phyloP scores from a whole-genome alignment of 2,797 vertebrate species.

The Gouania willdenowi region DNA sequence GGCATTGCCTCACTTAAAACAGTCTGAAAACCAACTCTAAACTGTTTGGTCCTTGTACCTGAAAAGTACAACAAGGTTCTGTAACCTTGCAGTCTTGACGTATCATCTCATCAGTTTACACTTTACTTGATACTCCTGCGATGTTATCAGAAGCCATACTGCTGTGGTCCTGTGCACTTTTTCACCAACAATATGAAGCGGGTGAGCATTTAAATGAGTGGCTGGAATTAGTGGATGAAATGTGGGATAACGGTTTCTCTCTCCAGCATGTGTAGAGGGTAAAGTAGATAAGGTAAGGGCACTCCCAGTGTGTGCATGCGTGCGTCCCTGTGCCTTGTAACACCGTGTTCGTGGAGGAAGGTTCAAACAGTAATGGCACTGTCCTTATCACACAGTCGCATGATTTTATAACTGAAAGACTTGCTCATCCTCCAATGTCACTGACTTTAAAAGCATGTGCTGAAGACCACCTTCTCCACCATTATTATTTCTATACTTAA shows the following conservation, averaged over 20 bases:
- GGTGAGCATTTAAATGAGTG: conserved; percentile 29
- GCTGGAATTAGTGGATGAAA: conserved; percentile 30
- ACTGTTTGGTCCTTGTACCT: no score
- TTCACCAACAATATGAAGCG: conserved; percentile 36
- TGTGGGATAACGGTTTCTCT: conserved; percentile 21
- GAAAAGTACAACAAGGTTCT: no score
- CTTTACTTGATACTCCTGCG: conserved; percentile 61
- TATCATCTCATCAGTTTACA: conserved; percentile 70
- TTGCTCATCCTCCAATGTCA: conserved; percentile 2
- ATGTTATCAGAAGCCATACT: conserved; percentile 57
- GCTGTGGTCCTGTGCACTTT: conserved; percentile 40
- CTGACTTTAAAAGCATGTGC: conserved; percentile 24
- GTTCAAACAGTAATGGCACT: conserved; percentile 20
- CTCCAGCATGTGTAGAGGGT: conserved; percentile 14
- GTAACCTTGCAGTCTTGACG: conserved; percentile 56
- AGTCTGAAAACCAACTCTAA: no score
- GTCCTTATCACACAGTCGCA: conserved; percentile 26
- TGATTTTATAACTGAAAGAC: conserved; percentile 25
- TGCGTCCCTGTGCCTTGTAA: conserved; percentile 5
- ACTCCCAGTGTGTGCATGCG: neutral
- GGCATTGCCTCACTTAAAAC: no score
- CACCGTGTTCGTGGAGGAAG: conserved; percentile 11
- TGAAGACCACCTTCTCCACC: no score
- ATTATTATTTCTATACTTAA: no score
- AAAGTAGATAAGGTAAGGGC: conserved; percentile 34